phyloP scores from a whole-genome alignment of 2,113 vertebrate species.

The Mus spicilegus region DNA sequence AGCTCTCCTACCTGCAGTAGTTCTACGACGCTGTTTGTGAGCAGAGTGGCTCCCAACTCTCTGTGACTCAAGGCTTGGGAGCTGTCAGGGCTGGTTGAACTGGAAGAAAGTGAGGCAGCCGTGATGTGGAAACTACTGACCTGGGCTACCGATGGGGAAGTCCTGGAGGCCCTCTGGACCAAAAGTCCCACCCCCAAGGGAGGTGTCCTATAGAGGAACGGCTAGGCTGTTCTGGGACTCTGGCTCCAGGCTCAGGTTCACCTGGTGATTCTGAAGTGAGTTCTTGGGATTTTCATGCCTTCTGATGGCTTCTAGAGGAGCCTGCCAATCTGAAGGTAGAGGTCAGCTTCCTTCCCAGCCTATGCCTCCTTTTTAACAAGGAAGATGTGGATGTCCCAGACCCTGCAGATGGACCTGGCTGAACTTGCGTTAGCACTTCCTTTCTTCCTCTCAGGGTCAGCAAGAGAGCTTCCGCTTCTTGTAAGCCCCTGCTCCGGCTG shows the following conservation, averaged over 20 bases:
- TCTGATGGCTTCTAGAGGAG: constrained; percentile 13
- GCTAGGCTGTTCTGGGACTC: not conserved
- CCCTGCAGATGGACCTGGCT: not conserved
- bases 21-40: not conserved
- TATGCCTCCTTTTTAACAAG: not conserved
- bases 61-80: constrained; percentile 36
- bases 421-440: not conserved
- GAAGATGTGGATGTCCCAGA: not conserved
- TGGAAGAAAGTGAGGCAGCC: not conserved
- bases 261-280: not conserved
- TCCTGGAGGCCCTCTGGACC: not conserved
- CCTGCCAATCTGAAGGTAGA: not conserved
- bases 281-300: not conserved
- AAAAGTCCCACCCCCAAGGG: not conserved
- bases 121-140: constrained; percentile 22
- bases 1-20: constrained; percentile 35
- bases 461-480: not conserved
- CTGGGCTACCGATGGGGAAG: not conserved
- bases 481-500: not conserved
- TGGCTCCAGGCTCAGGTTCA: not conserved
- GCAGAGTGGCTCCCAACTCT: not conserved
- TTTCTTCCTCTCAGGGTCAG: constrained; percentile 28
- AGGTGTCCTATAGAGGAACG: not conserved
- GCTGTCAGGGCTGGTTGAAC: constrained; percentile 1
- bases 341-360: not conserved